phyloP scores from a whole-genome alignment of 2,888 invertebrate genomes.

The Autographa pulchrina region DNA sequence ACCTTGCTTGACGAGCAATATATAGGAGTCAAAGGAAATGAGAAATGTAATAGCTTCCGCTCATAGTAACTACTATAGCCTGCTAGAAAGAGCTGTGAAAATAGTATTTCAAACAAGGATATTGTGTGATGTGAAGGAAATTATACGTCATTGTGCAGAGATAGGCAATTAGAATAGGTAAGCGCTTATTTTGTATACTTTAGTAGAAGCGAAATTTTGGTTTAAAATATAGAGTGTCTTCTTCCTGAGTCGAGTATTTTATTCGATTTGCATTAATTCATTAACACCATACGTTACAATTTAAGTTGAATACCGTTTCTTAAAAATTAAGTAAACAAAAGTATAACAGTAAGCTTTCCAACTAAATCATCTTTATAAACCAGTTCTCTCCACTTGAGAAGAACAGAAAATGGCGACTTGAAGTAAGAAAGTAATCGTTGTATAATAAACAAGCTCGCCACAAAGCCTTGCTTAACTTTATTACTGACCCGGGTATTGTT shows the following conservation, averaged over 20 bases:
- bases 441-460: constrained; percentile 37
- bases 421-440: constrained; percentile 45
- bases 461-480: constrained; percentile 47
- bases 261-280: too few relatives aligned
- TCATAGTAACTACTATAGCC: not conserved
- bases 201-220: too few relatives aligned
- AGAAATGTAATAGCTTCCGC: not conserved
- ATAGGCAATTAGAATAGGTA: too few relatives aligned
- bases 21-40: constrained; percentile 7
- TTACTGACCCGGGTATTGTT: constrained; percentile 37
- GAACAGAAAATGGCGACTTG: constrained; percentile 12
- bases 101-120: not conserved
- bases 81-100: not conserved
- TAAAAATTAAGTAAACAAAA: too few relatives aligned
- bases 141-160: too few relatives aligned
- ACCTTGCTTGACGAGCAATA: not conserved
- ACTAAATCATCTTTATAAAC: not conserved
- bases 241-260: too few relatives aligned
- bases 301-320: too few relatives aligned
- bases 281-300: too few relatives aligned
- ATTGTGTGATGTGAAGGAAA: not conserved
- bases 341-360: not conserved
- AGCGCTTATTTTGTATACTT: too few relatives aligned
- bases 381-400: constrained; percentile 17
- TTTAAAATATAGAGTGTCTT: too few relatives aligned